Evolutionary conservation across 2,113 vertebrate genomes (phyloP).

Genomic region (Phalacrocorax pelagicus): DNA sequence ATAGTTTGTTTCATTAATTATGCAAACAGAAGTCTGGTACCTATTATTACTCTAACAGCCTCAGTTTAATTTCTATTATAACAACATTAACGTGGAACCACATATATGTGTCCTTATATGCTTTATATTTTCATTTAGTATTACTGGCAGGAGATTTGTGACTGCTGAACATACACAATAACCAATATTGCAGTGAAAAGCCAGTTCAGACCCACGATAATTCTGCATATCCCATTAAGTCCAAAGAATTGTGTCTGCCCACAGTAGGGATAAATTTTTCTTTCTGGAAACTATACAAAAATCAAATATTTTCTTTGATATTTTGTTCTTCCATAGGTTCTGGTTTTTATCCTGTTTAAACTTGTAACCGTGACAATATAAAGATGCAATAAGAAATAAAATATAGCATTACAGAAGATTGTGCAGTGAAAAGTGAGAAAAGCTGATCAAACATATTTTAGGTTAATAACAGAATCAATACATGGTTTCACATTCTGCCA

Average conservation of each 20-base stretch:
- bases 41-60: background rate
- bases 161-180: background rate
- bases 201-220: background rate
- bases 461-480: constrained; percentile 40
- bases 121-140: background rate
- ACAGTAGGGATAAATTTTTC: background rate
- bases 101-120: background rate
- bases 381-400: constrained; percentile 9
- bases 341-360: constrained; percentile 17
- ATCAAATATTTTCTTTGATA: constrained; percentile 37
- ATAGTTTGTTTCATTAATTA: background rate
- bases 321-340: background rate
- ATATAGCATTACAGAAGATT: background rate
- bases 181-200: background rate
- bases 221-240: background rate
- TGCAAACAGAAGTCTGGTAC: background rate
- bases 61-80: background rate
- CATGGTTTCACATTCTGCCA: constrained; percentile 9
- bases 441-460: constrained; percentile 39
- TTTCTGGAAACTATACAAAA: background rate
- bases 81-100: background rate
- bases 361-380: background rate
- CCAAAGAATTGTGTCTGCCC: background rate
- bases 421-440: constrained; percentile 15
- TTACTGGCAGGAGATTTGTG: background rate